These are phyloP conservation scores for Bubalus kerabau DNA, from an alignment of 2,113 vertebrate species.

Conservation along the genomic window DNA sequence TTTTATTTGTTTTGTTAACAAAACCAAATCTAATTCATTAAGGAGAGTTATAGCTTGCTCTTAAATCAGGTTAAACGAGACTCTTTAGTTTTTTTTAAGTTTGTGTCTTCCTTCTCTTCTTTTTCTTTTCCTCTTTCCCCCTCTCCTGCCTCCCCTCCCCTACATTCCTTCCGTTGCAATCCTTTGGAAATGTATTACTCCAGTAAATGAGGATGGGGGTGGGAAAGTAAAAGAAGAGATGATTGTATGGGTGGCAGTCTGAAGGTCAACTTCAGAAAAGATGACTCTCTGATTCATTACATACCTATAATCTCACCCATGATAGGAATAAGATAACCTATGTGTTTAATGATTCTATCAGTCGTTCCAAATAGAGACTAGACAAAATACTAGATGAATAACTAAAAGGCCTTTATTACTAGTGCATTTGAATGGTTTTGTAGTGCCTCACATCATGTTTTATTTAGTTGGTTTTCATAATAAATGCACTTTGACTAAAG, in stretches of 20 bases:
- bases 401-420: neutral
- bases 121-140: neutral
- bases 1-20: neutral
- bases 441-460: neutral
- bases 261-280: neutral
- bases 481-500: neutral
- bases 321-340: neutral
- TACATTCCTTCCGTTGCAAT: neutral
- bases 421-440: neutral
- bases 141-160: accelerated
- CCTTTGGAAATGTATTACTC: neutral
- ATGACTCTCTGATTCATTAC: neutral
- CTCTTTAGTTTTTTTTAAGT: neutral
- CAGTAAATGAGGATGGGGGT: neutral
- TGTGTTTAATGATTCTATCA: neutral
- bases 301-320: neutral
- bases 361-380: neutral
- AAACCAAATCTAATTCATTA: neutral
- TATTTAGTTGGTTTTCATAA: neutral
- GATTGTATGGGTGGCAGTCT: neutral
- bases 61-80: neutral
- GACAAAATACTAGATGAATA: neutral
- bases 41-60: neutral
- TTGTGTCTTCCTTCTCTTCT: neutral
- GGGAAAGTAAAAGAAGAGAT: neutral